These are phyloP conservation scores for Portunus trituberculatus DNA, from an alignment of 1,140 invertebrate species.

Conservation along the genomic window DNA sequence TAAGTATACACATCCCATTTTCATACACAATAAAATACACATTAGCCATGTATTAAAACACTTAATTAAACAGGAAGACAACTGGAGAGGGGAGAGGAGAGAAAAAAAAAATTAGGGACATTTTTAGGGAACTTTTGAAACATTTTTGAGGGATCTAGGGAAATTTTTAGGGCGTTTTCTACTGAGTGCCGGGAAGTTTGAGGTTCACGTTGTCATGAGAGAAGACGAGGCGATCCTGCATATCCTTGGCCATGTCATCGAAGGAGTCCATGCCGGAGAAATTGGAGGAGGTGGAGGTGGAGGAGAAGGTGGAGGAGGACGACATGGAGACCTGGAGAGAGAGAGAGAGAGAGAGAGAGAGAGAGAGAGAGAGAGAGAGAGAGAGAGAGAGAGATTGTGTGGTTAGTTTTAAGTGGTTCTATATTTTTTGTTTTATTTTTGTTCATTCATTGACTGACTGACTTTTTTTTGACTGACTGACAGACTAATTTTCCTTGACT, in stretches of 20 bases:
- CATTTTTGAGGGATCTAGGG: neutral
- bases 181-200: constrained; percentile 66
- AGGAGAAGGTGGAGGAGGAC: constrained; percentile 51
- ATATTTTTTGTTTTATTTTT: no score
- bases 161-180: neutral
- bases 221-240: constrained; percentile 76
- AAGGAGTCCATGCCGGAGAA: neutral
- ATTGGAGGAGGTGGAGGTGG: constrained; percentile 59
- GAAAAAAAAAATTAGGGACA: neutral
- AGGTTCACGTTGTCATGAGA: constrained; percentile 77
- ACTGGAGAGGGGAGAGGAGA: neutral
- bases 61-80: no score
- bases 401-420: neutral
- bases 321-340: constrained; percentile 72
- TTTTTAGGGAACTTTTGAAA: neutral
- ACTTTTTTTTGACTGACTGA: no score
- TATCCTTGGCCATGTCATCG: constrained; percentile 76
- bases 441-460: no score
- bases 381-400: neutral
- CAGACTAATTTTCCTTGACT: no score
- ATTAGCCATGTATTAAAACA: no score
- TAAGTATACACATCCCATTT: no score
- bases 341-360: neutral
- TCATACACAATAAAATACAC: no score
- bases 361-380: neutral